phyloP scores from a whole-genome alignment of 2,113 vertebrate species.

The Crypturellus undulatus region DNA sequence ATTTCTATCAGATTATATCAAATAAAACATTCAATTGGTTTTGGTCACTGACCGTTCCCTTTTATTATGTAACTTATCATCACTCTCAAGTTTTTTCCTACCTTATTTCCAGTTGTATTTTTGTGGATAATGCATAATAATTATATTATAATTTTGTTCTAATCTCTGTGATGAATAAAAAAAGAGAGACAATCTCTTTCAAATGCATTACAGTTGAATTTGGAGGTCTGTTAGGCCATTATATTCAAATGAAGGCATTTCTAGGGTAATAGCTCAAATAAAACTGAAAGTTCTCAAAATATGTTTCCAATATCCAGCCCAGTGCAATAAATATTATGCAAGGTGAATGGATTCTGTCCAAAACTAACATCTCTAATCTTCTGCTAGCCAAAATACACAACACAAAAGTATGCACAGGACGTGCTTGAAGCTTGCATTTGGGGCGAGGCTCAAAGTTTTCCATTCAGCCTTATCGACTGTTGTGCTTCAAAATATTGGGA shows the following conservation, averaged over 20 bases:
- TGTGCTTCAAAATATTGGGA: neutral
- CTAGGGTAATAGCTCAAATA: conserved; percentile 38
- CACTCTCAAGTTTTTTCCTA: conserved; percentile 9
- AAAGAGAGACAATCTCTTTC: neutral
- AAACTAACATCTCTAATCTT: conserved; percentile 56
- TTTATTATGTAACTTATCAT: conserved; percentile 44
- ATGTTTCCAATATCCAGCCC: conserved; percentile 58
- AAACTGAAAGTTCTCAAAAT: conserved; percentile 45
- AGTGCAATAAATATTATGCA: conserved; percentile 54
- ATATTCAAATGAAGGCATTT: conserved; percentile 58
- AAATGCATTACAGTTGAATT: neutral
- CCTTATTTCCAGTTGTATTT: conserved; percentile 5
- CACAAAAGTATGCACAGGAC: conserved; percentile 1
- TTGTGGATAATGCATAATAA: neutral
- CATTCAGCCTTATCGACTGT: conserved; percentile 13
- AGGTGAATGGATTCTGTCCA: conserved; percentile 65
- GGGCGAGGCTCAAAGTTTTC: conserved; percentile 38
- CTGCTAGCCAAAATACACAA: conserved; percentile 64
- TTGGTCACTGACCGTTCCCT: conserved; percentile 4
- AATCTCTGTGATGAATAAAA: neutral
- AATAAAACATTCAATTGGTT: conserved; percentile 17
- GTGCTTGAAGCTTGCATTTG: conserved; percentile 17
- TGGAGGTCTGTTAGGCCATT: conserved; percentile 24
- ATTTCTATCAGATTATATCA: neutral
- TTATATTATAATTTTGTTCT: conserved; percentile 11